Conservation (phyloP, 2,888 invertebrate species). For the Xanthia togata region DNA sequence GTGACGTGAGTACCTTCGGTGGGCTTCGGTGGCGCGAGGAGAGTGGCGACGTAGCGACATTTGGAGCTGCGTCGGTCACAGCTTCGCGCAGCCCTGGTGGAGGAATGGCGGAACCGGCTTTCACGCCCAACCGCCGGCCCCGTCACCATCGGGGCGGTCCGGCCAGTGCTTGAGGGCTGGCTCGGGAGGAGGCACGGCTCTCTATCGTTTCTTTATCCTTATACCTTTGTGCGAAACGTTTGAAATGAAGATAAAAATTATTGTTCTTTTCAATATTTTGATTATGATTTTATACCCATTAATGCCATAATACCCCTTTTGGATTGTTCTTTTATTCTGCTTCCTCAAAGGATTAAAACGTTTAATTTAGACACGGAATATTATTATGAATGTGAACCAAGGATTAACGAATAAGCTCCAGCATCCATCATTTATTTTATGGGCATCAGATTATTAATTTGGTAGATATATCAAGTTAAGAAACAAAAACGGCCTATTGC, state of each 20-base stretch:
- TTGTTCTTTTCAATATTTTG: background rate
- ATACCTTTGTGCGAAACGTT: background rate
- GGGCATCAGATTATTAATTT: background rate
- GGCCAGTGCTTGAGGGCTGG: no score
- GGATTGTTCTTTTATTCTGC: conserved; percentile 34
- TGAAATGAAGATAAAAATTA: background rate
- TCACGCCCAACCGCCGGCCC: no score
- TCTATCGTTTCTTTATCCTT: no score
- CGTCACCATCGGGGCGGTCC: no score
- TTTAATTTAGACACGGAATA: conserved; percentile 37
- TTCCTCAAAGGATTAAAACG: conserved; percentile 25
- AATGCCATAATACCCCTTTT: conserved; percentile 19
- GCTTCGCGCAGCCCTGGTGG: no score
- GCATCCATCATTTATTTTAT: background rate
- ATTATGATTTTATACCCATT: conserved; percentile 13
- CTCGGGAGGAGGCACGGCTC: no score
- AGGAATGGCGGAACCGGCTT: no score
- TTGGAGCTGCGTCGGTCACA: no score
- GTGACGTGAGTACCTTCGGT: no score
- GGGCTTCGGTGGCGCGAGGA: no score
- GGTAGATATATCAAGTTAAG: background rate
- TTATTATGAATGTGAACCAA: conserved; percentile 17
- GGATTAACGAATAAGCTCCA: background rate
- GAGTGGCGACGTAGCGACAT: no score
- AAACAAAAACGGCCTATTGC: background rate